These are phyloP conservation scores for Polia nebulosa DNA, from an alignment of 2,888 invertebrate genomes.

Conservation along the genomic window DNA sequence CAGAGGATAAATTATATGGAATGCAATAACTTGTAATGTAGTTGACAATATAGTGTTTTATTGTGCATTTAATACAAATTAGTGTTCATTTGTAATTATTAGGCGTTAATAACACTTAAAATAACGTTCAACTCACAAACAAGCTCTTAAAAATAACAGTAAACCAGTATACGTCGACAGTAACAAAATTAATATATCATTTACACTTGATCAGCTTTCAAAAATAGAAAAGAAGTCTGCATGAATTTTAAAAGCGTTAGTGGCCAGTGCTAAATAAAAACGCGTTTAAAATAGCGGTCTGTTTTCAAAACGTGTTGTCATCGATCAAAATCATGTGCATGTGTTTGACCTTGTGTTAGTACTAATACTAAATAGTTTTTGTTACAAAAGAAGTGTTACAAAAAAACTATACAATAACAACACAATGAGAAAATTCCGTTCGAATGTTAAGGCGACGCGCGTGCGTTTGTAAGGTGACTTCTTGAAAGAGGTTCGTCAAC, in stretches of 20 bases:
- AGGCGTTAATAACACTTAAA: constrained; percentile 5
- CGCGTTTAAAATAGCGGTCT: constrained; percentile 43
- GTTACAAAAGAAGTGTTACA: constrained; percentile 65
- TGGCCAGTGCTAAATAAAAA: constrained; percentile 31
- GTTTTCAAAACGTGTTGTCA: constrained; percentile 71
- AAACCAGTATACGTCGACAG: not conserved
- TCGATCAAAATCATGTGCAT: constrained; percentile 77
- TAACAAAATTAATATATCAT: constrained; percentile 32
- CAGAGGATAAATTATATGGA: not conserved
- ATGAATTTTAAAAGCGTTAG: constrained; percentile 27
- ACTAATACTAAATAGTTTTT: constrained; percentile 63
- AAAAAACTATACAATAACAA: constrained; percentile 71
- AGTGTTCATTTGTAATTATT: constrained; percentile 13
- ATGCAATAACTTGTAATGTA: constrained; percentile 6
- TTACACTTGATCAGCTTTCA: constrained; percentile 15
- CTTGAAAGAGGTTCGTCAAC: constrained; percentile 17
- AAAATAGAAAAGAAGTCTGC: constrained; percentile 23
- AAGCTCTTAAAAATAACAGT: constrained; percentile 4
- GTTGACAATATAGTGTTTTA: constrained; percentile 24
- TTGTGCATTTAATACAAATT: constrained; percentile 18
- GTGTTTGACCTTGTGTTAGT: constrained; percentile 68
- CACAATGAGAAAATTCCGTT: constrained; percentile 73
- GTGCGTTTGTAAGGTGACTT: not conserved
- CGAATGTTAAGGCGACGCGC: constrained; percentile 69
- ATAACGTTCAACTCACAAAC: not conserved